Base-by-base conservation (phyloP, 2,113 vertebrate species). In the Platysternon megacephalum region DNA sequence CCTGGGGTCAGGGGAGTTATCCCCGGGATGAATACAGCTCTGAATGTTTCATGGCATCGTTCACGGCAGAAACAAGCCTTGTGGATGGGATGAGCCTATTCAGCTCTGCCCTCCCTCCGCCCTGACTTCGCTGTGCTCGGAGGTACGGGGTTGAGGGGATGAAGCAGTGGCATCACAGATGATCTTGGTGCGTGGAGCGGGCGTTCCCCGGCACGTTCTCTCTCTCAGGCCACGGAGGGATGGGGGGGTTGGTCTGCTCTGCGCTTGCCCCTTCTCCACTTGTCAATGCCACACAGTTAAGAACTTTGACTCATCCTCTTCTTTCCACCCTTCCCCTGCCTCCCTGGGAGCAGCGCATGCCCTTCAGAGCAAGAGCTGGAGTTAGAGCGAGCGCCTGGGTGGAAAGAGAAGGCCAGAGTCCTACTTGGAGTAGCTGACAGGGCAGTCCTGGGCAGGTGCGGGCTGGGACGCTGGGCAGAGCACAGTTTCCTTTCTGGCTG, bases 51-150 rank as follows among this genome's bases (percentile, higher is more conserved):
- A 11, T 12, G 22, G n/a, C n/a, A 42, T 74, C 9, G 82, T 48
- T 93, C 11, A 81, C 5, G 4, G 87, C 51, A 44, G 51, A 91
- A 95, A 53, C 32, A 52, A 96, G 93, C 93, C 95, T 96, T 53
- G 0, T 78, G 61, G 61, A 49, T 56, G 51, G 86, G 76, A 94
- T 89, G 68, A 65, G 49, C 35, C 58, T 52, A 0, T 1, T 53
- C 46, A 93, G 83, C 88, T 89, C 93, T 79, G 42, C 53, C 65
- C 85, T 88, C 82, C 68, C 76, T 95, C 90, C 88, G 39, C 68
- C 28, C 56, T 42, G 81, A 93, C 51, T 84, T 94, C 51, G 58
- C 35, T 72, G 65, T 93, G 83, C 55, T 94, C 86, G 90, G 96
- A 95, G 94, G 85, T 96, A 94, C 68, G 17, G 68, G 78, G 78